Evolutionary conservation across 2,888 invertebrate species (phyloP).

Genomic region (Caenorhabditis afra): DNA sequence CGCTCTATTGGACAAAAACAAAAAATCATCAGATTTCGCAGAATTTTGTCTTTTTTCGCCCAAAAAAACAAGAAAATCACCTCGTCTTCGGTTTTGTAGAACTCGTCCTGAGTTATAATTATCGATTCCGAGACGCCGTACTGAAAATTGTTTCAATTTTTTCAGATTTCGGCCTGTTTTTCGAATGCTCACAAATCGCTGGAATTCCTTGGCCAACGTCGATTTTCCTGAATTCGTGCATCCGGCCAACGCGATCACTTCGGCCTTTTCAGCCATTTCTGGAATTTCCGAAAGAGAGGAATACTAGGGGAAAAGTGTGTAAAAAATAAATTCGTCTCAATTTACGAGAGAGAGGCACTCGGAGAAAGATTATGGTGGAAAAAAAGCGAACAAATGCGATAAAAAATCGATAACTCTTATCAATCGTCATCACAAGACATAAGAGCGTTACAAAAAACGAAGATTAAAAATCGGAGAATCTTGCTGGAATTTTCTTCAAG

Average conservation of each 20-base stretch:
- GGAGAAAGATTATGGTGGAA: background rate
- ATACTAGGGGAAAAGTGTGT: background rate
- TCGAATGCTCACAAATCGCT: conserved; percentile 60
- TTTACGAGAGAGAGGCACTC: conserved; percentile 12
- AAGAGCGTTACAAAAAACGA: background rate
- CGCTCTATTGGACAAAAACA: background rate
- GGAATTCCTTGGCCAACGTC: conserved; percentile 69
- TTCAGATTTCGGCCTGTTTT: too few species aligned
- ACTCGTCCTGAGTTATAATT: conserved; percentile 75
- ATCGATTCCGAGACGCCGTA: conserved; percentile 41
- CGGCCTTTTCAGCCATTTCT: conserved; percentile 14
- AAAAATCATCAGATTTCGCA: background rate
- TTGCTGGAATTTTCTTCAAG: conserved; percentile 4
- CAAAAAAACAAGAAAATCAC: conserved; percentile 48
- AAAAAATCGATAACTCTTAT: conserved; percentile 22
- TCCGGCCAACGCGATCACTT: conserved; percentile 65
- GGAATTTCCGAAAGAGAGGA: background rate
- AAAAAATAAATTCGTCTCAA: conserved; percentile 1
- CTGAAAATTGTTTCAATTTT: conserved; percentile 29
- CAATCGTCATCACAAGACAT: conserved; percentile 6
- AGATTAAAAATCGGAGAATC: background rate
- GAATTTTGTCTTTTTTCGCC: too few species aligned
- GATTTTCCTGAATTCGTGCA: conserved; percentile 79
- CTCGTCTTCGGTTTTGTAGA: conserved; percentile 68
- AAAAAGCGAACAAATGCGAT: background rate